phyloP scores from a whole-genome alignment of 35 echinoderm and acorn worm genomes.

The Lytechinus pictus region DNA sequence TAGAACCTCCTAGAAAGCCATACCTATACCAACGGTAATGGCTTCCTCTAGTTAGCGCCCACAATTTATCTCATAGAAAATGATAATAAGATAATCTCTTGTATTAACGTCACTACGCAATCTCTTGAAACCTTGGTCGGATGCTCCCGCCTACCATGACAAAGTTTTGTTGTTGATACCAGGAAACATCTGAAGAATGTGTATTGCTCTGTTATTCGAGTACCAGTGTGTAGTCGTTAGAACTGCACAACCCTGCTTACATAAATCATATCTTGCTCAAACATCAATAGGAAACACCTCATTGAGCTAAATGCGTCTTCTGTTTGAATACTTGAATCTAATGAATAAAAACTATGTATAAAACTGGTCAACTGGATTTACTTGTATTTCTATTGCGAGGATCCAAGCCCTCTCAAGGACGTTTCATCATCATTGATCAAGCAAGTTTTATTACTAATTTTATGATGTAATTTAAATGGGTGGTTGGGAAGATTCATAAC shows the following conservation, averaged over 20 bases:
- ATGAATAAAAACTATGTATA: too few relatives aligned
- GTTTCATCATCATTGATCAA: too few relatives aligned
- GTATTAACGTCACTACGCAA: background rate
- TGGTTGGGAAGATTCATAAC: too few relatives aligned
- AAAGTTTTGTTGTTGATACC: background rate
- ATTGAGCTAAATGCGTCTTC: too few relatives aligned
- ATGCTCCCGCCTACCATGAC: background rate
- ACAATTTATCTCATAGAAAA: background rate
- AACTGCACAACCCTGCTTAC: background rate
- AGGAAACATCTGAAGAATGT: background rate
- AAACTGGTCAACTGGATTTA: too few relatives aligned
- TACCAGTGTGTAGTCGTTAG: background rate
- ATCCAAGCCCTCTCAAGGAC: too few relatives aligned
- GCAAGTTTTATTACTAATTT: too few relatives aligned
- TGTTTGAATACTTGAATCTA: too few relatives aligned
- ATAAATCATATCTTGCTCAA: background rate
- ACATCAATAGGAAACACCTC: background rate
- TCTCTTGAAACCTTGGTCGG: background rate
- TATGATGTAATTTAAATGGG: too few relatives aligned
- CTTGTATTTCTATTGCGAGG: too few relatives aligned
- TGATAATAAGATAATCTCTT: background rate
- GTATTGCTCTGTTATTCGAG: slow-evolving; percentile 3
- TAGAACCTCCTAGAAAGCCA: background rate
- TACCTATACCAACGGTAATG: background rate
- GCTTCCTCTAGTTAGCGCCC: background rate